Evolutionary conservation across 2,797 vertebrate genomes (phyloP).

Genomic region (Ceryle rudis): DNA sequence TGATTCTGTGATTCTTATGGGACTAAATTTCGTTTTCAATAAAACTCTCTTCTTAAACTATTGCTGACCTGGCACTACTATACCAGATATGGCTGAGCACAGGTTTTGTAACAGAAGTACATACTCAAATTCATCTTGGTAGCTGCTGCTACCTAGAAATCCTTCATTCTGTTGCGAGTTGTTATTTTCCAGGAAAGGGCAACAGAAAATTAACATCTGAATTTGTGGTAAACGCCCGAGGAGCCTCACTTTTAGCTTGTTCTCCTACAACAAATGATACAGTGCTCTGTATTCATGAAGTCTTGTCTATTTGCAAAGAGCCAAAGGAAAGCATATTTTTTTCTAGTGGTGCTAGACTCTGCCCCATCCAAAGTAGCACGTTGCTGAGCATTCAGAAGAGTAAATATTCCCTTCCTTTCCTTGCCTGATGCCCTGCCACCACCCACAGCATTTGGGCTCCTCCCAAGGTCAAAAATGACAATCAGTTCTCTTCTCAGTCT

Average conservation of each 20-base stretch:
- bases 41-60: neutral
- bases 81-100: neutral
- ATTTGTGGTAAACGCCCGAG: neutral
- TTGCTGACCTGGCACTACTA: neutral
- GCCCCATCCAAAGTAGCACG: neutral
- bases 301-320: neutral
- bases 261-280: neutral
- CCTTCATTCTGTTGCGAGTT: neutral
- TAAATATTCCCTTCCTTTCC: neutral
- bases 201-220: neutral
- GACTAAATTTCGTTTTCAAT: neutral
- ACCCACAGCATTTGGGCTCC: neutral
- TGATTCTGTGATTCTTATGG: neutral
- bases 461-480: neutral
- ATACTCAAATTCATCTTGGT: neutral
- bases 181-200: neutral
- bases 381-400: neutral
- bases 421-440: neutral
- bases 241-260: neutral
- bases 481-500: neutral
- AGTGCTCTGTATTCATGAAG: neutral
- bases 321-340: neutral
- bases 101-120: neutral
- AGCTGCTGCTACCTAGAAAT: neutral
- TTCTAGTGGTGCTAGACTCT: neutral